Percentiles rank a stretch among this genome's conserved stretches.
Conservation (phyloP, 2,888 invertebrate species). For the Himalopsyche japonica region DNA sequence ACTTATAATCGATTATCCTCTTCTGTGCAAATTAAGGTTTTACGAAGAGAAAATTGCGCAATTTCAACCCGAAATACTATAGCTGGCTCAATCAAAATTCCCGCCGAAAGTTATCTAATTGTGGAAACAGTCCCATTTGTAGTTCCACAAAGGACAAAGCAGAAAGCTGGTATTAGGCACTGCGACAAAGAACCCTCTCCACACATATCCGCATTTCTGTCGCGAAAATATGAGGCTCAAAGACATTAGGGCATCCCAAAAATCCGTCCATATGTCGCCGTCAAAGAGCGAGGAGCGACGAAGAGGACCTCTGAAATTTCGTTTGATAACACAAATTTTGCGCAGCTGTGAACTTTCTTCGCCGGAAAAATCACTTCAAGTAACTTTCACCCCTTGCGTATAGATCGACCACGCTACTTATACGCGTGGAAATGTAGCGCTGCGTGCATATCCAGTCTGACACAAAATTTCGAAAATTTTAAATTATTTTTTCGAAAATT, state of each 20-base stretch:
- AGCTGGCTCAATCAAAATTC: not conserved
- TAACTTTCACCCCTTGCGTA: not conserved
- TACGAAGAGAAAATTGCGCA: not conserved
- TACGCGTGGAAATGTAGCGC: too few species aligned
- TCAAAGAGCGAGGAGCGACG: not conserved
- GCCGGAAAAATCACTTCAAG: not conserved
- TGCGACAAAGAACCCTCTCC: not conserved
- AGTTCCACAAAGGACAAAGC: not conserved
- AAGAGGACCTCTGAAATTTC: conserved; percentile 1
- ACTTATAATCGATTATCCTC: not conserved
- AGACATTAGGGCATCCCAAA: not conserved
- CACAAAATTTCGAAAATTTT: too few species aligned
- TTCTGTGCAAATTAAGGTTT: not conserved
- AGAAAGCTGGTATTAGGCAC: not conserved
- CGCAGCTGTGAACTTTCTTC: not conserved
- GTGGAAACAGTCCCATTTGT: not conserved
- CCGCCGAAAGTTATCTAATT: not conserved
- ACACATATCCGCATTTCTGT: not conserved
- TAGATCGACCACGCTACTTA: too few species aligned
- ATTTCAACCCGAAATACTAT: not conserved
- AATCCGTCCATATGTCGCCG: not conserved
- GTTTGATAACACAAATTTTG: conserved; percentile 1
- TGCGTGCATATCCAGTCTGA: too few species aligned
- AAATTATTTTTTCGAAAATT: too few species aligned
- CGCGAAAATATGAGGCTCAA: not conserved